These are phyloP conservation scores for Dicentrarchus labrax DNA, from an alignment of 2,113 vertebrate genomes.

Conservation along the genomic window DNA sequence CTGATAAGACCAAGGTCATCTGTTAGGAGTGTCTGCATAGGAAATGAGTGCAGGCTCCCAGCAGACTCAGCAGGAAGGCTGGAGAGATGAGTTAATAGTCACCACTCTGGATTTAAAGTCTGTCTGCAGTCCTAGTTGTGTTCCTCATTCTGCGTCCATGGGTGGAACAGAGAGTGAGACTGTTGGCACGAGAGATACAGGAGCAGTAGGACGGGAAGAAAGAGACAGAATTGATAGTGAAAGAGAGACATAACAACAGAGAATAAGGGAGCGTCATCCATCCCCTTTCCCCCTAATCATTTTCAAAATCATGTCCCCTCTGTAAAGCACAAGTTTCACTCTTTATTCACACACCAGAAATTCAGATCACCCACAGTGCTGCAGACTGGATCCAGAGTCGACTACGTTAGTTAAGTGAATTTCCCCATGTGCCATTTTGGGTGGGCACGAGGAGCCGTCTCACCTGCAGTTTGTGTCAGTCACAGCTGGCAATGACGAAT, in stretches of 20 bases:
- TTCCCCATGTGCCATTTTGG: slow-evolving; percentile 83
- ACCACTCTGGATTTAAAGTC: slow-evolving; percentile 65
- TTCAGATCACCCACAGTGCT: slow-evolving; percentile 61
- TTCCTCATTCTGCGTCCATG: slow-evolving; percentile 36
- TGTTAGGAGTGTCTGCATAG: slow-evolving; percentile 80
- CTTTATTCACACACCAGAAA: slow-evolving; percentile 68
- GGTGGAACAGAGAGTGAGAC: slow-evolving; percentile 17
- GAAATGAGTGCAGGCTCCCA: slow-evolving; percentile 76
- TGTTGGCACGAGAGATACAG: slow-evolving; percentile 18
- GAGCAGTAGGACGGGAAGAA: slow-evolving; percentile 44
- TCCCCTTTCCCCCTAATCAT: slow-evolving; percentile 65
- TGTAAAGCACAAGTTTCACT: slow-evolving; percentile 58
- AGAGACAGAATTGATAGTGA: slow-evolving; percentile 50
- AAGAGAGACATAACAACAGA: slow-evolving; percentile 59
- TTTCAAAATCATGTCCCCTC: slow-evolving; percentile 65
- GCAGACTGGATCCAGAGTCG: slow-evolving; percentile 53
- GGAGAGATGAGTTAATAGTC: slow-evolving; percentile 69
- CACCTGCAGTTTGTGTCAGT: slow-evolving; percentile 78
- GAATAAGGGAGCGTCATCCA: slow-evolving; percentile 47
- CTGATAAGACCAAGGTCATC: slow-evolving; percentile 82
- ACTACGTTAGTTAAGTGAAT: slow-evolving; percentile 83
- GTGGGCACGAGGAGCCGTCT: slow-evolving; percentile 56
- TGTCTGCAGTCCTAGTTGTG: slow-evolving; percentile 48
- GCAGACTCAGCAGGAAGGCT: slow-evolving; percentile 75
- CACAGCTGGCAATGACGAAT: slow-evolving; percentile 78